Conservation (phyloP, 2,113 vertebrate species). For the Triplophysa tibetana region DNA sequence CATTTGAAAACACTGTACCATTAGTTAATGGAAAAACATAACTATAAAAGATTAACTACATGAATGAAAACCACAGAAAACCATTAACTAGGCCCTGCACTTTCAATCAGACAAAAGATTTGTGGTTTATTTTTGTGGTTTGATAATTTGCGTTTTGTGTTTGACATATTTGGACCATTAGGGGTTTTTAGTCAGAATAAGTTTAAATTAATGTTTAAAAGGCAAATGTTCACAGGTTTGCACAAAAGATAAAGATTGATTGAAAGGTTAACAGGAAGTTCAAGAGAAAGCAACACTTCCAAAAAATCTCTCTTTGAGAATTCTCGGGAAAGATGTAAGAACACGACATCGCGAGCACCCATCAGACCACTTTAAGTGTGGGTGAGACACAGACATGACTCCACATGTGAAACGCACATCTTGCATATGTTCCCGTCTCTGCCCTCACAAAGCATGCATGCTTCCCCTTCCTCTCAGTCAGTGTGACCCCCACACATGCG, state of each 20-base stretch:
- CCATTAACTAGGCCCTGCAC: background rate
- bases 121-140: background rate
- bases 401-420: background rate
- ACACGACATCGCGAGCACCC: background rate
- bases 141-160: background rate
- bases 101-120: background rate
- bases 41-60: background rate
- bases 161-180: background rate
- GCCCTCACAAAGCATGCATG: slow-evolving; percentile 7
- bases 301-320: background rate
- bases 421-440: background rate
- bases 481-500: slow-evolving; percentile 21
- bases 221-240: background rate
- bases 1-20: background rate
- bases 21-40: background rate
- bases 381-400: background rate
- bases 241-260: no score
- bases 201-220: no score
- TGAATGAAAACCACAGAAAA: no score
- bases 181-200: background rate
- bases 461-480: background rate
- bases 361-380: background rate
- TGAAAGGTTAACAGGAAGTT: background rate
- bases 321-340: background rate
- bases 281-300: background rate